Evolutionary conservation across 2,113 vertebrate genomes (phyloP).

Genomic region (Macquaria australasica): DNA sequence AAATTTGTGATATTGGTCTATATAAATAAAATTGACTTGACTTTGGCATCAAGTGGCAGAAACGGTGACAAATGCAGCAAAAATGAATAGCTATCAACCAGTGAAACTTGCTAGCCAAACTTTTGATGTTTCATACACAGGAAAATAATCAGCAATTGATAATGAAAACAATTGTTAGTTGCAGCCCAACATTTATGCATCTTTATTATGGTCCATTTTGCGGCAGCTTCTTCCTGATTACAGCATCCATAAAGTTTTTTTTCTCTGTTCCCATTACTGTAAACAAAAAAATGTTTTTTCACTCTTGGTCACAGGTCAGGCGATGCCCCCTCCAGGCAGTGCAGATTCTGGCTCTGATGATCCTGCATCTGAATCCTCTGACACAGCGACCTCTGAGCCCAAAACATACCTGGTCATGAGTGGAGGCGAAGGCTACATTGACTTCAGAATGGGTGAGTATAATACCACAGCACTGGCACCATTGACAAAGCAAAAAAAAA

Average conservation of each 20-base stretch:
- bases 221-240: not conserved
- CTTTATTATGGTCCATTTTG: not conserved
- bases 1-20: too few species aligned
- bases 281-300: not conserved
- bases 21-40: too few species aligned
- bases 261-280: not conserved
- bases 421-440: slow-evolving; percentile 97
- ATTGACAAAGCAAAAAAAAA: not conserved
- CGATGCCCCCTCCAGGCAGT: slow-evolving; percentile 76
- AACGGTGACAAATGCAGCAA: not conserved
- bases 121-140: not conserved
- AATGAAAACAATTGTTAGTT: not conserved
- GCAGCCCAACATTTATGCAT: not conserved
- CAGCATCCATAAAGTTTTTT: too few species aligned
- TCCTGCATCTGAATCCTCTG: slow-evolving; percentile 83
- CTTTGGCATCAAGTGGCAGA: not conserved
- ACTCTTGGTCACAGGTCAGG: slow-evolving; percentile 71
- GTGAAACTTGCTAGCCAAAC: too few species aligned
- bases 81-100: not conserved
- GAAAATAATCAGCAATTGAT: not conserved
- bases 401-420: slow-evolving; percentile 94
- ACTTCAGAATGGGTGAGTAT: slow-evolving; percentile 95
- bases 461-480: not conserved
- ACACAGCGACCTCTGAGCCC: slow-evolving; percentile 85
- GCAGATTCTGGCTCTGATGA: slow-evolving; percentile 86